Base-by-base conservation (phyloP, 1,140 invertebrate genomes). In the Drosophila funebris region DNA sequence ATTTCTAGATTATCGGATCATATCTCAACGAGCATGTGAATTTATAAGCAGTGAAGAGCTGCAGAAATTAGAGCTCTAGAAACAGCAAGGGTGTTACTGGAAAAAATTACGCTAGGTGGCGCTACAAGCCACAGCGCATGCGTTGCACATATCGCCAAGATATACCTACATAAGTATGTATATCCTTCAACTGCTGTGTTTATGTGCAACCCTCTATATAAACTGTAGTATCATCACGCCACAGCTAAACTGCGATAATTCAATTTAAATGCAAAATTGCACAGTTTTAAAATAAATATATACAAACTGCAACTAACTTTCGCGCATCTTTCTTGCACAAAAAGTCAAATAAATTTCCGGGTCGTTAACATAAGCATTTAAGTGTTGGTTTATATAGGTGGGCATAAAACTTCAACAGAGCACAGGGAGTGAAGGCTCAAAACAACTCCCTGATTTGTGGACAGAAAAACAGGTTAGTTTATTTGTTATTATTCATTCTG, bases 11-110 rank as follows among this genome's bases (percentile, higher is more conserved):
- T 87, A 87, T 33, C 78, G 72, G 3, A 78, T 87, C 8, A 63
- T 88, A 22, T 76, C 83, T 0, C 43, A 78, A 16, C 36, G 72
- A 8, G 82, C 82, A 13, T 87, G 82, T 5, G 78, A 87, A 37
- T 73, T 83, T 27, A 70, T 87, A 0, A 82, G 64, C 48, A 72
- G 72, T 43, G 82, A 85, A 8, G 73, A 87, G 16, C 62, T 85
- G 0, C 36, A 39, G 13, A 73, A 69, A n/a, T 7, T 87, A 24
- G 31, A 70, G 52, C 58, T 77, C 18, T 85, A 76, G 46, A 52
- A 31, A 22, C 9, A 11, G 13, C 0, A 50, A 13, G 1, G 4
- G 3, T 41, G 39, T 22, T 39, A 52, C 20, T 13, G n/a, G 0
- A 13, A 0, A 20, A 18, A 31, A 13, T 0, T 2, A 1, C 18